Evolutionary conservation across 2,797 vertebrate species (phyloP), one percentile per base, ranked within the genome.

Genomic region (Poeciliopsis gracilis): DNA sequence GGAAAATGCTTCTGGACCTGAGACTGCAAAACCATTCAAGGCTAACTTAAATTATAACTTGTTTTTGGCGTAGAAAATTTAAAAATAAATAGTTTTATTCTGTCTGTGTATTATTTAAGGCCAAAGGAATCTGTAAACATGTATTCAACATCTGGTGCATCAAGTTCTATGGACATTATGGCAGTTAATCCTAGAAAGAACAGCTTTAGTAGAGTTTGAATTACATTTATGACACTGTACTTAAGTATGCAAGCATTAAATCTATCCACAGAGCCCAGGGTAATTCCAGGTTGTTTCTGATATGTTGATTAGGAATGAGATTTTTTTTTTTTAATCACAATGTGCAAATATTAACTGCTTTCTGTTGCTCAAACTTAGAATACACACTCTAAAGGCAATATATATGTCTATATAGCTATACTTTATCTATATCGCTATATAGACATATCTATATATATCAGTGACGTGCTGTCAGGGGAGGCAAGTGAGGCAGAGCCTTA

Each of bases 71-170:
- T 75, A 66, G 12, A 77, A 76, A 77, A 83, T 77, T 55, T 74
- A 2, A 79, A 78, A 90, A 92, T 90, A 92, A 90, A 89, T 90
- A 88, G 23, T 30, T 72, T 81, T 23, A 79, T 36, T 7, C 33
- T 12, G 61, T 11, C 25, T 70, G 15, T 16, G 57, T 74, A 20
- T 61, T 1, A 59, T 11, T 59, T n/a, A 78, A 74, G 20, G 78
- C 76, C 33, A 45, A 82, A 76, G 28, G 82, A 77, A 79, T 82
- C 20, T 89, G 89, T 92, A 93, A 92, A 93, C 82, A 81, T 49
- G 70, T 67, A 83, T 85, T 67, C 77, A 89, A 74, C 43, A 72
- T 71, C 16, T 79, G 75, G 49, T 82, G 79, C 28, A 55, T 87
- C 61, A 88, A 33, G 45, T 84, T 84, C 59, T 77, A 83, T 25